These are phyloP conservation scores for Drosophila asahinai DNA, from an alignment of 1,140 invertebrate species.

Conservation along the genomic window DNA sequence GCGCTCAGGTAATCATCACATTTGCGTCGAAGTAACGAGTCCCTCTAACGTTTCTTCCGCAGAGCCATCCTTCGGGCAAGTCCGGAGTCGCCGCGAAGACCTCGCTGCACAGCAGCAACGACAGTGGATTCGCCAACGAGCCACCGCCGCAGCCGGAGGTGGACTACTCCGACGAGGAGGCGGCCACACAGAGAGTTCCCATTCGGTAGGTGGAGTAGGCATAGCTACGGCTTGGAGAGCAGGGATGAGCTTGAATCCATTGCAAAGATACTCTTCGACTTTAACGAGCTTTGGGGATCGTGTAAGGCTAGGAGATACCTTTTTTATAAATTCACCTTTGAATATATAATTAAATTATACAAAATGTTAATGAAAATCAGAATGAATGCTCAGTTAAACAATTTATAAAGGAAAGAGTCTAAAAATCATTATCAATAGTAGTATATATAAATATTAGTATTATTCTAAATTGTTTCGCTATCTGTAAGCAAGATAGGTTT, in stretches of 20 bases:
- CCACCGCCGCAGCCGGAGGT: slow-evolving; percentile 94
- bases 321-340: too few relatives aligned
- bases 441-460: background rate
- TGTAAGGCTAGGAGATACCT: too few relatives aligned
- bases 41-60: background rate
- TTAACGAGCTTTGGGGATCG: too few relatives aligned
- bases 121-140: slow-evolving; percentile 95
- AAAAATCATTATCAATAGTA: too few relatives aligned
- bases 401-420: too few relatives aligned
- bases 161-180: slow-evolving; percentile 95
- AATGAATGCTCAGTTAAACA: too few relatives aligned
- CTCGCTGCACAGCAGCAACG: slow-evolving; percentile 95
- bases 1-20: slow-evolving; percentile 47
- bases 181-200: slow-evolving; percentile 87
- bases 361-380: too few relatives aligned
- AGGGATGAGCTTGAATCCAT: background rate
- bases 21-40: background rate
- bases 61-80: slow-evolving; percentile 65
- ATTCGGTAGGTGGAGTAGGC: slow-evolving; percentile 88
- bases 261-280: background rate
- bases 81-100: slow-evolving; percentile 88
- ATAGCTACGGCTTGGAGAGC: background rate
- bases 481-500: too few relatives aligned
- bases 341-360: too few relatives aligned
- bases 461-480: background rate